Evolutionary conservation across 2,888 invertebrate species (phyloP).

Genomic region (Stictocephala bisonia): DNA sequence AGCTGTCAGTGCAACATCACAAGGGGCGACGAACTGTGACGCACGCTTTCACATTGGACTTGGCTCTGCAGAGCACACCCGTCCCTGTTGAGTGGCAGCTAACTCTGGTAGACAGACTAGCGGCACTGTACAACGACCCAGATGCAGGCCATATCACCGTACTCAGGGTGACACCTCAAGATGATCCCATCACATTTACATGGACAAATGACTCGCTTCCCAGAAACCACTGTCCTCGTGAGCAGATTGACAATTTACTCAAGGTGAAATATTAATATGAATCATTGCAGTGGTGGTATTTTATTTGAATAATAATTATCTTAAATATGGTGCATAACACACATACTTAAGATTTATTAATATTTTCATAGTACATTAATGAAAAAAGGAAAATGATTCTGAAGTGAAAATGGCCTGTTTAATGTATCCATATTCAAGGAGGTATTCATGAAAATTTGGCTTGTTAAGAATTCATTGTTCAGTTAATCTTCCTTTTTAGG

Average conservation of each 20-base stretch:
- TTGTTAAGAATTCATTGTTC: too few relatives aligned
- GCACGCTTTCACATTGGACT: neutral
- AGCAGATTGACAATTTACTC: conserved; percentile 76
- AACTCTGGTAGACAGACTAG: conserved; percentile 72
- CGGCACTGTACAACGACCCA: conserved; percentile 63
- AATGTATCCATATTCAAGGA: too few relatives aligned
- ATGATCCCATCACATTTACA: conserved; percentile 73
- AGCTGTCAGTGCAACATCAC: conserved; percentile 77
- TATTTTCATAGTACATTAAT: too few relatives aligned
- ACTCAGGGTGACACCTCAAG: conserved; percentile 68
- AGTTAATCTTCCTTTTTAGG: too few relatives aligned
- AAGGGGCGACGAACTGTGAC: conserved; percentile 79
- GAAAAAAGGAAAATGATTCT: too few relatives aligned
- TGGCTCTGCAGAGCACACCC: conserved; percentile 20
- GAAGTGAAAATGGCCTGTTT: too few relatives aligned
- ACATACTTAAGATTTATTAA: too few relatives aligned
- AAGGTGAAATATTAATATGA: conserved; percentile 66
- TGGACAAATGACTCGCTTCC: conserved; percentile 91
- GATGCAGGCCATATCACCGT: conserved; percentile 78
- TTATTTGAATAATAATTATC: neutral
- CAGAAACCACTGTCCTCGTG: conserved; percentile 80
- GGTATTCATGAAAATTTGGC: too few relatives aligned
- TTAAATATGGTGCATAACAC: too few relatives aligned
- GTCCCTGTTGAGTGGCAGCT: conserved; percentile 77
- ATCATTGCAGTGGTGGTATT: too few relatives aligned